phyloP scores from a whole-genome alignment of 2,888 invertebrate genomes.

The Nudaria mundana region DNA sequence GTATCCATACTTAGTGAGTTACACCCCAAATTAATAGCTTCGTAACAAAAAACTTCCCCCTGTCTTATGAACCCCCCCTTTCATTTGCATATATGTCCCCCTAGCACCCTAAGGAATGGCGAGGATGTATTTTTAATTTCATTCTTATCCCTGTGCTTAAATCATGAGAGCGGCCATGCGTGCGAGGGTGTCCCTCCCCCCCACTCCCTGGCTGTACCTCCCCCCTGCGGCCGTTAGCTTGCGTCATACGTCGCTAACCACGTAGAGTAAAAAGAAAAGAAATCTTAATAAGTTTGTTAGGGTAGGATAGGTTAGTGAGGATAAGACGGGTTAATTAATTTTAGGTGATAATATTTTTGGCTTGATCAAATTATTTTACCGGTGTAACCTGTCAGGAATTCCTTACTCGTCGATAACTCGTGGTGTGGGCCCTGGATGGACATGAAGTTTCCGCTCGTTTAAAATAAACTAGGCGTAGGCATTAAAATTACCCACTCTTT shows the following conservation, averaged over 20 bases:
- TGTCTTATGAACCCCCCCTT: slow-evolving; percentile 58
- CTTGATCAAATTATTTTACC: not conserved
- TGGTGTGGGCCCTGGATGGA: too few relatives aligned
- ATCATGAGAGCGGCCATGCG: slow-evolving; percentile 82
- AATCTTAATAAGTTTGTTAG: slow-evolving; percentile 82
- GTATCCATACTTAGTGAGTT: slow-evolving; percentile 70
- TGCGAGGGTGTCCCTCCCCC: slow-evolving; percentile 60
- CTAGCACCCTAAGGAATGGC: slow-evolving; percentile 74
- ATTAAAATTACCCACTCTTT: too few relatives aligned
- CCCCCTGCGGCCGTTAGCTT: slow-evolving; percentile 65
- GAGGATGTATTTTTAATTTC: slow-evolving; percentile 82
- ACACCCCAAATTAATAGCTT: slow-evolving; percentile 81
- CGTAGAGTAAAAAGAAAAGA: slow-evolving; percentile 81
- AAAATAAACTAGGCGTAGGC: too few relatives aligned
- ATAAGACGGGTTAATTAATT: slow-evolving; percentile 36
- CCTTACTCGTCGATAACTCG: too few relatives aligned
- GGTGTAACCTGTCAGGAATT: too few relatives aligned
- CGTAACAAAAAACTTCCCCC: slow-evolving; percentile 78
- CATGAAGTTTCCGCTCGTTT: too few relatives aligned
- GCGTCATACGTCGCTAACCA: slow-evolving; percentile 82
- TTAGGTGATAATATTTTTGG: not conserved
- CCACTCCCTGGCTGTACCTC: slow-evolving; percentile 37
- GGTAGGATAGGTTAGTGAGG: slow-evolving; percentile 58
- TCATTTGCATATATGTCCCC: slow-evolving; percentile 81
- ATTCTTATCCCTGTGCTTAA: slow-evolving; percentile 81